phyloP scores from a whole-genome alignment of 2,113 vertebrate species.

The Peromyscus maniculatus region DNA sequence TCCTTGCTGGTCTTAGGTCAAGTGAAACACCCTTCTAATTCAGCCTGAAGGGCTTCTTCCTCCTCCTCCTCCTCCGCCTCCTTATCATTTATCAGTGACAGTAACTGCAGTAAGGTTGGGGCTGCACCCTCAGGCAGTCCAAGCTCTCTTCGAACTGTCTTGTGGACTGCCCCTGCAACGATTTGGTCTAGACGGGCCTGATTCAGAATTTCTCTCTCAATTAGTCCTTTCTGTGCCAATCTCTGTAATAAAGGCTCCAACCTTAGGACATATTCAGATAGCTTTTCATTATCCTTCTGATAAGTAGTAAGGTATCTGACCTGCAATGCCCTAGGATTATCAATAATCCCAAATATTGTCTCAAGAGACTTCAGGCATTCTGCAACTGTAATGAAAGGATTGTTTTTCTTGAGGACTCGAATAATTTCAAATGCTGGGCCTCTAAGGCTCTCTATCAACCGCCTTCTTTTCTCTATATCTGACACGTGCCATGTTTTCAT shows the following conservation, averaged over 20 bases:
- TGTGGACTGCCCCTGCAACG: not conserved
- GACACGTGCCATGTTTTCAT: constrained; percentile 41
- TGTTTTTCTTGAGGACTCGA: constrained; percentile 33
- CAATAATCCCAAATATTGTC: constrained; percentile 34
- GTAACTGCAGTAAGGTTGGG: not conserved
- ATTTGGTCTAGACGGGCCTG: constrained; percentile 7
- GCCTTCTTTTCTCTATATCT: constrained; percentile 54
- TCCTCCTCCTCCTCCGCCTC: constrained; percentile 18
- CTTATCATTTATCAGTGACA: not conserved
- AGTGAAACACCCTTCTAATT: not conserved
- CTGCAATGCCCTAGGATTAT: constrained; percentile 58
- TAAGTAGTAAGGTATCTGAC: constrained; percentile 55
- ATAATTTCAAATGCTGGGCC: constrained; percentile 24
- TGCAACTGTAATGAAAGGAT: not conserved
- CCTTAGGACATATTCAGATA: constrained; percentile 33
- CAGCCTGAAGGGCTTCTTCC: not conserved
- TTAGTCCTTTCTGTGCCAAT: constrained; percentile 47
- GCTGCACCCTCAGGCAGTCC: not conserved
- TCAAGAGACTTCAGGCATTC: constrained; percentile 65
- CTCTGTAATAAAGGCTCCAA: constrained; percentile 59
- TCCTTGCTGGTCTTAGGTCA: not conserved
- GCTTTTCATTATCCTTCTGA: constrained; percentile 37
- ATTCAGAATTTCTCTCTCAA: constrained; percentile 50
- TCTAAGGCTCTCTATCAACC: constrained; percentile 44
- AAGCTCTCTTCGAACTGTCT: not conserved